Evolutionary conservation across 2,113 vertebrate genomes (phyloP).

Genomic region (Ailurus styani): DNA sequence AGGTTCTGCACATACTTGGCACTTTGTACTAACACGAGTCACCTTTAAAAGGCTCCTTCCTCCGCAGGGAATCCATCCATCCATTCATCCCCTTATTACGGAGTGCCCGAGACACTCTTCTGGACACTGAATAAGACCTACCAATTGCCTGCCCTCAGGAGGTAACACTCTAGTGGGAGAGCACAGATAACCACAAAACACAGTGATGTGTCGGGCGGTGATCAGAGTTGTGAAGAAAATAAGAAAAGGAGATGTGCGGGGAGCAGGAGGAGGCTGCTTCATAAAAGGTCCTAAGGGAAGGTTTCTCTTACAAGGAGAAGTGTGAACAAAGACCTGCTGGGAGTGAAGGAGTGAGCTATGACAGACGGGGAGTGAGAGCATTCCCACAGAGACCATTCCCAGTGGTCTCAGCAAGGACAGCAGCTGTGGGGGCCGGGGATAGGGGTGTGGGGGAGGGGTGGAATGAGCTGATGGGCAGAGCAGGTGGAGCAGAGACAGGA

Average conservation of each 20-base stretch:
- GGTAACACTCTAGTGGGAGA: background rate
- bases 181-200: background rate
- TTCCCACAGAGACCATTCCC: background rate
- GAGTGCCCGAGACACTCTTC: background rate
- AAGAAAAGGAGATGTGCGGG: background rate
- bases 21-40: background rate
- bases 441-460: fast-evolving
- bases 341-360: background rate
- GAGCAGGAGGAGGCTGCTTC: background rate
- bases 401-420: background rate
- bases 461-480: background rate
- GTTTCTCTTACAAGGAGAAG: background rate
- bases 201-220: fast-evolving
- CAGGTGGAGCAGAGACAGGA: background rate
- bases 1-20: background rate
- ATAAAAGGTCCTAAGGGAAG: background rate
- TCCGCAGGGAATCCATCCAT: background rate
- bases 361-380: background rate
- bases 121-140: background rate
- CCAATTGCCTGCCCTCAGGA: background rate
- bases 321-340: background rate
- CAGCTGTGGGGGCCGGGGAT: no score
- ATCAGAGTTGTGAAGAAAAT: background rate
- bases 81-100: background rate
- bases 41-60: background rate